A percentile compares a stretch with the other conserved stretches of the same genome.
phyloP scores from a whole-genome alignment of 2,113 vertebrate species.

The Grallaria varia region DNA sequence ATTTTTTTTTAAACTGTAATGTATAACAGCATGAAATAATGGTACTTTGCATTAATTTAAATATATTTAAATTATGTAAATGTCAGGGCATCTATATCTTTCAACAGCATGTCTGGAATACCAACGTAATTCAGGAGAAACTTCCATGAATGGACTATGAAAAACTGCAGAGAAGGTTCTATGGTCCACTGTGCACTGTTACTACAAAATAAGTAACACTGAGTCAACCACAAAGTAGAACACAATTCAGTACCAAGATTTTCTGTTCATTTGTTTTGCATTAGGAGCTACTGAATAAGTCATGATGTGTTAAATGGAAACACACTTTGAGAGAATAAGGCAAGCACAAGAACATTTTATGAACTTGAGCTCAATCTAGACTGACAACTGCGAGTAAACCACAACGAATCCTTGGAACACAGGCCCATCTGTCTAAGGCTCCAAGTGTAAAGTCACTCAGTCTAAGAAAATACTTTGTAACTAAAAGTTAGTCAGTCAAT shows the following conservation, averaged over 20 bases:
- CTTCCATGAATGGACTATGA: neutral
- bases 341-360: neutral
- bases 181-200: neutral
- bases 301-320: neutral
- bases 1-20: neutral
- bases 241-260: neutral
- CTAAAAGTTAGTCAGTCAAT: neutral
- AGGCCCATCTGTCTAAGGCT: neutral
- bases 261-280: neutral
- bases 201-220: neutral
- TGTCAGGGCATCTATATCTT: neutral
- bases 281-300: neutral
- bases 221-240: neutral
- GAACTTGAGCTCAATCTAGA: neutral
- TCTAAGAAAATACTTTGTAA: neutral
- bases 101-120: neutral
- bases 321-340: neutral
- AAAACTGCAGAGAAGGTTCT: neutral
- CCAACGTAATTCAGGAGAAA: neutral
- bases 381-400: neutral
- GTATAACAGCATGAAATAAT: neutral
- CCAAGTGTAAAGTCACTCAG: neutral
- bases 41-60: neutral
- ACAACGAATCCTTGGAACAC: neutral
- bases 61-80: neutral